These are phyloP conservation scores for Drosophila meridionalis DNA, from an alignment of 2,888 invertebrate genomes.

Conservation along the genomic window DNA sequence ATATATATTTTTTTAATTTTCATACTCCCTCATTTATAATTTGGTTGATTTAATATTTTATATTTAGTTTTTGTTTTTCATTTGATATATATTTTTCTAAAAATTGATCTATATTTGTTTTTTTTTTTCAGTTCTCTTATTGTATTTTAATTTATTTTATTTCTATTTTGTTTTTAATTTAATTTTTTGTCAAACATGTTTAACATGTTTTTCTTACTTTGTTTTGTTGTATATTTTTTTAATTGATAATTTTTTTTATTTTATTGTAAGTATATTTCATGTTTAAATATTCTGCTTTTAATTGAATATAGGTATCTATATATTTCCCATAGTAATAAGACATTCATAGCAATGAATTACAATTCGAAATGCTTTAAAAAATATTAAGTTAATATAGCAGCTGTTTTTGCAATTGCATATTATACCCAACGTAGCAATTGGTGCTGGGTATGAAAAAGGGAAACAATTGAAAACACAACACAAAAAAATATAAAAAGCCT, in stretches of 20 bases:
- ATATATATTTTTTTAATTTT: too few relatives aligned
- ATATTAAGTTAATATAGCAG: background rate
- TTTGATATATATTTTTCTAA: too few relatives aligned
- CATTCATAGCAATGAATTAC: background rate
- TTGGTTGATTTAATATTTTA: too few relatives aligned
- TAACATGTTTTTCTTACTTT: too few relatives aligned
- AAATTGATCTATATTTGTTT: too few relatives aligned
- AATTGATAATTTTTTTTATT: background rate
- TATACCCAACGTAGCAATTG: background rate
- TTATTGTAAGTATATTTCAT: background rate
- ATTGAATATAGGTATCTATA: background rate
- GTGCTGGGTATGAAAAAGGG: conserved; percentile 35
- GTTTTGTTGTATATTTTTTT: too few relatives aligned
- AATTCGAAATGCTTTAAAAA: background rate
- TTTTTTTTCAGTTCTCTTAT: too few relatives aligned
- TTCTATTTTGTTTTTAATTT: background rate
- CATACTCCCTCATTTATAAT: too few relatives aligned
- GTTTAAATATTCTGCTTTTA: background rate
- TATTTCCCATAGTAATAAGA: background rate
- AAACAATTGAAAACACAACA: conserved; percentile 47
- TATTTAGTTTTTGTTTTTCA: too few relatives aligned
- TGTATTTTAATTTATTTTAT: background rate
- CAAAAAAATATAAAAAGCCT: conserved; percentile 14
- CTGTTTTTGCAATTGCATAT: background rate
- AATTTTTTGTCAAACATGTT: too few relatives aligned